Evolutionary conservation across 2,797 vertebrate species (phyloP).

Genomic region (Onychomys torridus): DNA sequence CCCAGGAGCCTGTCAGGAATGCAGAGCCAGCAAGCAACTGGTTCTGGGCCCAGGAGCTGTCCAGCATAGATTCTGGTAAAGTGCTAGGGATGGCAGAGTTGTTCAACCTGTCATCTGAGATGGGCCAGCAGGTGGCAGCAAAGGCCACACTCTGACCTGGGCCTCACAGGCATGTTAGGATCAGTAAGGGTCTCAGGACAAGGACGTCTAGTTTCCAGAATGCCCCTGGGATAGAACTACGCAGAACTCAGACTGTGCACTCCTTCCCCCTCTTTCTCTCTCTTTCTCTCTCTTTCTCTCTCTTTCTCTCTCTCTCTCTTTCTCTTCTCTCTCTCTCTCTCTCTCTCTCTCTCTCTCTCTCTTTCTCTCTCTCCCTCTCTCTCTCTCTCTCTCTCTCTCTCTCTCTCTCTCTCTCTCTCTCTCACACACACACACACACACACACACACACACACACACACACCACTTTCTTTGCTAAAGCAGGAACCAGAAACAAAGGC

Average conservation of each 20-base stretch:
- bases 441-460: background rate
- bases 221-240: background rate
- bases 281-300: too few species aligned
- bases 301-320: too few species aligned
- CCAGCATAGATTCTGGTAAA: background rate
- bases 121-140: constrained; percentile 83
- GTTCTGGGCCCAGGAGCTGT: background rate
- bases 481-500: background rate
- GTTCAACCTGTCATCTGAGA: background rate
- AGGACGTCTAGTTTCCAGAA: background rate
- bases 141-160: constrained; percentile 57
- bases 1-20: background rate
- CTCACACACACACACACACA: background rate
- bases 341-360: too few species aligned
- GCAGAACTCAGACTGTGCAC: background rate
- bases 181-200: background rate
- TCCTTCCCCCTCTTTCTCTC: too few species aligned
- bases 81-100: background rate
- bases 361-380: too few species aligned
- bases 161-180: background rate
- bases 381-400: too few species aligned
- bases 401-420: too few species aligned
- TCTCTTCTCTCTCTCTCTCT: too few species aligned
- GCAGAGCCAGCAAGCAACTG: accelerated
- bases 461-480: too few species aligned